Evolutionary conservation across 2,888 invertebrate genomes (phyloP).

Genomic region (Lumbricus terrestris): DNA sequence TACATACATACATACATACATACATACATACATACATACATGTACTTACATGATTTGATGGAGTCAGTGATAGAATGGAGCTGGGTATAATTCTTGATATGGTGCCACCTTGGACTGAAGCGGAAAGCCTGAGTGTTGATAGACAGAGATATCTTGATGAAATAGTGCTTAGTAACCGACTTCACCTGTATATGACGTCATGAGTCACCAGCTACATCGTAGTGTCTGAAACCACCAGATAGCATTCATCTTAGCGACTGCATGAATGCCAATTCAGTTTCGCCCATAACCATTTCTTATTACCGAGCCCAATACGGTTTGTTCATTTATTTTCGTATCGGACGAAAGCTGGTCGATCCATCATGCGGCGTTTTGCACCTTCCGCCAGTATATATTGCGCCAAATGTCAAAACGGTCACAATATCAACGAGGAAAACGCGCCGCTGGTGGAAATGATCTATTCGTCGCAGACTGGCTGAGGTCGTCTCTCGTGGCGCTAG

Average conservation of each 20-base stretch:
- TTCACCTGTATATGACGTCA: no score
- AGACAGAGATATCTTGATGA: no score
- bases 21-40: no score
- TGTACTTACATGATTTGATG: no score
- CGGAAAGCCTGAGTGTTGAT: no score
- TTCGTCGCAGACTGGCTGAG: conserved; percentile 3
- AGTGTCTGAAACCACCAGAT: background rate
- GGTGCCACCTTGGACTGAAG: no score
- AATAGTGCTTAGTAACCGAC: no score
- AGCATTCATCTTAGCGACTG: background rate
- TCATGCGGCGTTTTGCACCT: background rate
- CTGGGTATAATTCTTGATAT: no score
- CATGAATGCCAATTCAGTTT: background rate
- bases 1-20: no score
- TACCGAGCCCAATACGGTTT: background rate
- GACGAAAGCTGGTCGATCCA: background rate
- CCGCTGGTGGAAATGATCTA: background rate
- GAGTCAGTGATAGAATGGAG: no score
- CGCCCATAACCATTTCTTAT: background rate
- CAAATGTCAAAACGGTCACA: background rate
- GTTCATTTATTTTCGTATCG: background rate
- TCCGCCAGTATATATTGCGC: background rate
- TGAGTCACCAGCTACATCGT: no score
- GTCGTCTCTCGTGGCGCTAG: background rate
- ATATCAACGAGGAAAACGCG: background rate